Evolutionary conservation across 2,797 vertebrate genomes (phyloP).

Genomic region (Champsocephalus esox): DNA sequence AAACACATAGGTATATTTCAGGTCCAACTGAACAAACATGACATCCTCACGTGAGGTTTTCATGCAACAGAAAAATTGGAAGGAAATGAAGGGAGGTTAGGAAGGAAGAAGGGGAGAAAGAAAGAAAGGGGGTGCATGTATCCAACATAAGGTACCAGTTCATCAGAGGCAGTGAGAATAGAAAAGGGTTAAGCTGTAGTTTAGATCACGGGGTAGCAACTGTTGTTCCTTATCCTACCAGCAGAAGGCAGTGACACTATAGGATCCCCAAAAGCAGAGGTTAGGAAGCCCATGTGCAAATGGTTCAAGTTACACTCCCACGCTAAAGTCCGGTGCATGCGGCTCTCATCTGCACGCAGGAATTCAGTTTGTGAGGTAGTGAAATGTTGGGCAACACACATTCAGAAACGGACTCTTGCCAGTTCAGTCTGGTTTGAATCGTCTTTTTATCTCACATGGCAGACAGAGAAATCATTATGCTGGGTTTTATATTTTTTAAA

Average conservation of each 20-base stretch:
- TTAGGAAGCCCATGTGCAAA: constrained; percentile 62
- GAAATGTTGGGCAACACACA: background rate
- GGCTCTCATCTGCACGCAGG: background rate
- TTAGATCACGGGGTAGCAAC: constrained; percentile 24
- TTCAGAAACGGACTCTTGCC: no score
- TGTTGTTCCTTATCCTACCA: constrained; percentile 76
- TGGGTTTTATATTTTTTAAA: background rate
- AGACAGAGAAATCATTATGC: background rate
- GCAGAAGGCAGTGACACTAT: constrained; percentile 76
- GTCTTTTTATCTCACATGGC: background rate
- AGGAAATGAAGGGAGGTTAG: constrained; percentile 28
- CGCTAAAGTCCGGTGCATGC: constrained; percentile 10
- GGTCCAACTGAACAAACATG: constrained; percentile 81
- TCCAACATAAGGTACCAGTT: constrained; percentile 71
- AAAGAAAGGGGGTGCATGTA: constrained; percentile 44
- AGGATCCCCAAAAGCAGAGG: constrained; percentile 64
- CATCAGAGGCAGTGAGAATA: constrained; percentile 76
- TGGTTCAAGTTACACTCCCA: constrained; percentile 40
- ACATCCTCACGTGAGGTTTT: constrained; percentile 81
- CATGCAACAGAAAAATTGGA: constrained; percentile 86
- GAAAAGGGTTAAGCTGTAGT: constrained; percentile 51
- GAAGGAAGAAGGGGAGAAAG: constrained; percentile 33
- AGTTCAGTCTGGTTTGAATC: background rate
- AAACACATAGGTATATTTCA: constrained; percentile 83
- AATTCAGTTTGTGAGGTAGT: constrained; percentile 21